These are phyloP conservation scores for Yponomeuta cagnagella DNA, from an alignment of 2,888 invertebrate species.

Conservation along the genomic window DNA sequence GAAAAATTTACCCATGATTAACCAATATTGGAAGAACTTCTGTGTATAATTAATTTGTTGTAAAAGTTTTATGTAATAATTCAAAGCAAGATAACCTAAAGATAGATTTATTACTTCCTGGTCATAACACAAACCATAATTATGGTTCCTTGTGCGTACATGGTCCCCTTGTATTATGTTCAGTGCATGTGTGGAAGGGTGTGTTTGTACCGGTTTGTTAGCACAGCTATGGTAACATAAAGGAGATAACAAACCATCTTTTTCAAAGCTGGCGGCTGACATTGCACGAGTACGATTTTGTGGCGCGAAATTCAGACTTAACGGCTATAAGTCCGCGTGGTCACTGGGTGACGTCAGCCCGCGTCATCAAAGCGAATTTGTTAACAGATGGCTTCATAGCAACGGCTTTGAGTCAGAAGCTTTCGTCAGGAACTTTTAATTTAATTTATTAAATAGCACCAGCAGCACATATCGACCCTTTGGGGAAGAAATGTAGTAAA, in stretches of 20 bases:
- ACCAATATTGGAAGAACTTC: background rate
- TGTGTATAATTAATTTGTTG: background rate
- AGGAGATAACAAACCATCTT: background rate
- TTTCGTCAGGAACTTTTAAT: background rate
- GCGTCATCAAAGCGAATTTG: background rate
- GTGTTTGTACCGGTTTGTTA: background rate
- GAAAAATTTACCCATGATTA: too few species aligned
- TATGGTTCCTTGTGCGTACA: background rate
- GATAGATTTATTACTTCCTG: background rate
- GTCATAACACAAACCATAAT: background rate
- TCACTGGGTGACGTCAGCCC: background rate
- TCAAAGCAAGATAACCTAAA: background rate
- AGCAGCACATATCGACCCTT: too few species aligned
- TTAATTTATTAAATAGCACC: background rate
- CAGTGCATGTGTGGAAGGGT: background rate
- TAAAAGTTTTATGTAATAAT: background rate
- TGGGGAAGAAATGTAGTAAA: too few species aligned
- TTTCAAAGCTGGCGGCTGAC: background rate
- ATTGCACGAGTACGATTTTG: background rate
- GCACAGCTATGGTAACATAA: background rate
- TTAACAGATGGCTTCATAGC: background rate
- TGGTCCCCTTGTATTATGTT: background rate
- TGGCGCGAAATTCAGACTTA: background rate
- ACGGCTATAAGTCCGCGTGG: background rate
- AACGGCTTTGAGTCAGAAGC: background rate